These are phyloP conservation scores for Lepidurus couesii DNA, from an alignment of 1,140 invertebrate genomes.

Conservation along the genomic window DNA sequence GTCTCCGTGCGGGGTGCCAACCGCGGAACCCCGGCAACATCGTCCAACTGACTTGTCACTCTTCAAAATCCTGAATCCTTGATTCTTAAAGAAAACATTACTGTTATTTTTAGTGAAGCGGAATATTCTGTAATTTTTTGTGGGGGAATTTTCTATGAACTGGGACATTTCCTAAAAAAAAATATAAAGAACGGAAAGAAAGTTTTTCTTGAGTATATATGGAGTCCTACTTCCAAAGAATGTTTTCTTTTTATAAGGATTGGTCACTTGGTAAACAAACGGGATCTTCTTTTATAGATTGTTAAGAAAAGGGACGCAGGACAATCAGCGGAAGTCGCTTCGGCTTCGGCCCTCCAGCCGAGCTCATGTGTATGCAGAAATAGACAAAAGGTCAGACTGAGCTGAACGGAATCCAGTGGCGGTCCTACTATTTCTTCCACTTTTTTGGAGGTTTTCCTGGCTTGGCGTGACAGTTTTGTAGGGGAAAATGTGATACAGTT, in stretches of 20 bases:
- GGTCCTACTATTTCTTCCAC: neutral
- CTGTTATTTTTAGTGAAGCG: too few species aligned
- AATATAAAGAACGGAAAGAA: too few species aligned
- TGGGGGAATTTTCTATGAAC: too few species aligned
- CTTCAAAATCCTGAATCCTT: too few species aligned
- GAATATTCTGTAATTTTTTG: too few species aligned
- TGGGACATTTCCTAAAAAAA: too few species aligned
- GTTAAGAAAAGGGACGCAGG: neutral
- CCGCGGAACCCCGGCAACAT: neutral
- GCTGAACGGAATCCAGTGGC: neutral
- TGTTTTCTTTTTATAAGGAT: too few species aligned
- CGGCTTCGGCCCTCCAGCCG: neutral
- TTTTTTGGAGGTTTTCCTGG: neutral
- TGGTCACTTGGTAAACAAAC: slow-evolving; percentile 5
- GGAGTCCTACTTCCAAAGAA: too few species aligned
- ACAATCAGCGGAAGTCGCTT: slow-evolving; percentile 17
- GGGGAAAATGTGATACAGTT: neutral
- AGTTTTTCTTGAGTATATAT: too few species aligned
- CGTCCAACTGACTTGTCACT: neutral
- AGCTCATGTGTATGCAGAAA: slow-evolving; percentile 1
- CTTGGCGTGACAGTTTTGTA: neutral
- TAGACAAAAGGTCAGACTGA: neutral
- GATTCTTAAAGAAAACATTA: too few species aligned
- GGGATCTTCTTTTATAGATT: neutral
- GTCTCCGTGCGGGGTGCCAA: slow-evolving; percentile 12